Evolutionary conservation across 1,140 invertebrate species (phyloP), one percentile per base, ranked within the genome.

Genomic region (Vanessa tameamea): DNA sequence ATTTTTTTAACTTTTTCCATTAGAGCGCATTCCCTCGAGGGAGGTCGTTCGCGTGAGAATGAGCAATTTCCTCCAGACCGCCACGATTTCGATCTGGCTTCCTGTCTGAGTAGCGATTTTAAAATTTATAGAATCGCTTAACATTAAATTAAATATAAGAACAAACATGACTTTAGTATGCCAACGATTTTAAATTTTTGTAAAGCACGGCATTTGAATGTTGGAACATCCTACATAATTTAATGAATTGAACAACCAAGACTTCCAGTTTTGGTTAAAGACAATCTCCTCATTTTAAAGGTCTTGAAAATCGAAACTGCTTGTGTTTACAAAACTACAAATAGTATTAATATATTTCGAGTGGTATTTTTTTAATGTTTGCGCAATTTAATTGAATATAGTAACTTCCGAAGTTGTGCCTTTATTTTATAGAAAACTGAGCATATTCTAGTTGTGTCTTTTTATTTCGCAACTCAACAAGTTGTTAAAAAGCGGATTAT

Each of bases 1-100:
- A 89, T 89, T 87, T 89, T 89, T 91, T 87, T 84, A 89, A 90
- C 86, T 90, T 91, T 87, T 91, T 90, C 88, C 87, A 90, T 90
- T 90, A 91, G 84, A 86, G 74, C 85, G 81, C 82, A 82, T 82
- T 87, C 88, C 80, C 82, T 59, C 77, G 87, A 84, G 86, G 75
- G 79, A 80, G 80, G 82, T 79, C 81, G 81, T 81, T 91, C 86
- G 89, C 89, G 89, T 91, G 89, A 89, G 88, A 91, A 91, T 90
- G 88, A 91, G 89, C 89, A 91, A 91, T 91, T 91, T 91, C 88
- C 89, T 86, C 81, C 75, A 80, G 75, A 87, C 87, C 83, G 87
- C 85, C 83, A 78, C 87, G 89, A 91, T 91, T 90, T 87, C 87
- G 89, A 91, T 91, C 88, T 87, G 87, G 85, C 88, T 91, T 91